Conservation (phyloP, 1,140 invertebrate species). For the Stenopsyche tienmushanensis region DNA sequence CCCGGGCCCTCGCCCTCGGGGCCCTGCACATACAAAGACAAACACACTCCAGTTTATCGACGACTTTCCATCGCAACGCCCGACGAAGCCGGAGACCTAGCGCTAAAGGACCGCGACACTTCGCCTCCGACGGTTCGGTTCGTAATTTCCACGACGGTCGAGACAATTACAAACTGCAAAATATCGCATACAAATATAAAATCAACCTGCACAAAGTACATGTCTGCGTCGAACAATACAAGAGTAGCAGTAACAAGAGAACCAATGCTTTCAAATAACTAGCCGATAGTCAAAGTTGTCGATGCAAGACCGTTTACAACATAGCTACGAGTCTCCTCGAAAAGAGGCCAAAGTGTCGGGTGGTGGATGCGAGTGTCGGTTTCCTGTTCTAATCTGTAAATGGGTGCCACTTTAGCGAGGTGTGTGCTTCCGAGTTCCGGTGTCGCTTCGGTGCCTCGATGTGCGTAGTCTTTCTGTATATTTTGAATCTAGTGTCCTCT, state of each 20-base stretch:
- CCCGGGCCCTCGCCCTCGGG: conserved; percentile 2
- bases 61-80: conserved; percentile 27
- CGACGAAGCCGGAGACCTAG: conserved; percentile 15
- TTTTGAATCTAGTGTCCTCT: neutral
- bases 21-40: conserved; percentile 42
- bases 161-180: neutral
- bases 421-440: conserved; percentile 7
- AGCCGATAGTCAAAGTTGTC: conserved; percentile 3
- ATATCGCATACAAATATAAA: neutral
- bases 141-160: neutral
- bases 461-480: conserved; percentile 2
- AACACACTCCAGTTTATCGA: conserved; percentile 42
- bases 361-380: neutral
- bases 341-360: conserved; percentile 14
- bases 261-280: conserved; percentile 21
- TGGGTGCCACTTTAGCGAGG: conserved; percentile 23
- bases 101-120: neutral
- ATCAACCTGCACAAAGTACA: neutral
- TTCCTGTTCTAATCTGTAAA: conserved; percentile 1
- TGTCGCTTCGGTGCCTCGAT: neutral
- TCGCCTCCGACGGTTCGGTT: neutral
- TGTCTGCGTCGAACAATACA: conserved; percentile 14
- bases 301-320: conserved; percentile 20
- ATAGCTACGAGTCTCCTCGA: conserved; percentile 15
- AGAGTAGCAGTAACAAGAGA: conserved; percentile 21